Conservation (phyloP, 2,797 vertebrate species). For the Sphaeramia orbicularis region DNA sequence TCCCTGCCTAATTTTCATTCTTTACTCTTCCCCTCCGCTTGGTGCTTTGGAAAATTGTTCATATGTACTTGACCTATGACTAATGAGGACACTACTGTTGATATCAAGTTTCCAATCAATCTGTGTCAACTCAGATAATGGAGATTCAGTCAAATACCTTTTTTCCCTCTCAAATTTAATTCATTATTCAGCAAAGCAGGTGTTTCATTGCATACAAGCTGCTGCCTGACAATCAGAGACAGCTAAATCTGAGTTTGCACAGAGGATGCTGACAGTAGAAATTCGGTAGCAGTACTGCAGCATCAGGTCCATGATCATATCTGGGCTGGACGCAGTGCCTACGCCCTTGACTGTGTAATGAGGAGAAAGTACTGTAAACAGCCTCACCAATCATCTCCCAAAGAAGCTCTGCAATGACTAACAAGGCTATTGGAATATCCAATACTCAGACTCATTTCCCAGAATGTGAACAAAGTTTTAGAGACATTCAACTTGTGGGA, state of each 20-base stretch:
- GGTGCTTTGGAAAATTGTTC: slow-evolving; percentile 16
- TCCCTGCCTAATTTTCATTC: neutral
- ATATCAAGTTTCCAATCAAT: slow-evolving; percentile 23
- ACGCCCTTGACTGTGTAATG: slow-evolving; percentile 47
- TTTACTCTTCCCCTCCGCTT: slow-evolving; percentile 19
- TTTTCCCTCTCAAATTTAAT: neutral
- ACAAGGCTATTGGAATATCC: slow-evolving; percentile 19
- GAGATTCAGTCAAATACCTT: neutral
- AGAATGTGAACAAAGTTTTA: neutral
- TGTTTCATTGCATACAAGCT: no score
- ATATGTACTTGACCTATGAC: slow-evolving; percentile 42
- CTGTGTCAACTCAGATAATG: slow-evolving; percentile 15
- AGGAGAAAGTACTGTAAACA: slow-evolving; percentile 40
- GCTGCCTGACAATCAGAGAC: neutral
- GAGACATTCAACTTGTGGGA: neutral
- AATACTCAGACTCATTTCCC: slow-evolving; percentile 6
- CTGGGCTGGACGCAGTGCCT: slow-evolving; percentile 16
- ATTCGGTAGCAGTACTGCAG: slow-evolving; percentile 1
- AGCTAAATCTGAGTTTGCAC: neutral
- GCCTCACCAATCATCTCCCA: slow-evolving; percentile 39
- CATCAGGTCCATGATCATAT: slow-evolving; percentile 25
- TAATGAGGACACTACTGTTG: slow-evolving; percentile 37
- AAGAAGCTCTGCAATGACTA: slow-evolving; percentile 9
- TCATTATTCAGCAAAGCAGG: neutral
- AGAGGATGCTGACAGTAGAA: slow-evolving; percentile 8